Evolutionary conservation across 2,888 invertebrate genomes (phyloP).

Genomic region (Thymelicus lineola): DNA sequence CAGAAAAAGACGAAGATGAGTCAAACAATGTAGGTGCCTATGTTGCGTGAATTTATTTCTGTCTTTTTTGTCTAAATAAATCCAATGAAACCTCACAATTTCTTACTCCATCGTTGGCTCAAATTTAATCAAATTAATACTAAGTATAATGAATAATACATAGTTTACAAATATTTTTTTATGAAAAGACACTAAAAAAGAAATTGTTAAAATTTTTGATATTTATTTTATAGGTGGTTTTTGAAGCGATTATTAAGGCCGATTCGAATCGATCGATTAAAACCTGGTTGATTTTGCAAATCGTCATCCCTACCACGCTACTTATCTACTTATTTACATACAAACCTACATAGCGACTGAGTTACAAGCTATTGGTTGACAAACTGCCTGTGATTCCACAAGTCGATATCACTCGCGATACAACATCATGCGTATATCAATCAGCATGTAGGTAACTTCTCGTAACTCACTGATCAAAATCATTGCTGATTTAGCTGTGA

Average conservation of each 20-base stretch:
- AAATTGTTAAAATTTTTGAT: too few relatives aligned
- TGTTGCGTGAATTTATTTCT: too few relatives aligned
- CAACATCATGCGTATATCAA: conserved; percentile 1
- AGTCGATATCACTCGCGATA: conserved; percentile 15
- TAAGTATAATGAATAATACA: too few relatives aligned
- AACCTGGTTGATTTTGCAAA: neutral
- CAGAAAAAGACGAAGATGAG: too few relatives aligned
- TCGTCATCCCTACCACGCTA: neutral
- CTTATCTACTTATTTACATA: conserved; percentile 22
- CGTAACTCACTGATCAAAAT: neutral
- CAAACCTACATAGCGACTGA: conserved; percentile 21
- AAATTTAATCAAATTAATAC: too few relatives aligned
- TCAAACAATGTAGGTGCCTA: too few relatives aligned
- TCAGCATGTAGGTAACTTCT: conserved; percentile 3
- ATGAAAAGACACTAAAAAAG: too few relatives aligned
- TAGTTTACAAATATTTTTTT: too few relatives aligned
- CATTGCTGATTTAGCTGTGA: neutral
- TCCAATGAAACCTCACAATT: too few relatives aligned
- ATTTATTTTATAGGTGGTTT: too few relatives aligned
- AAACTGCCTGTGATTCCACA: conserved; percentile 18
- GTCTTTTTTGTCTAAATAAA: too few relatives aligned
- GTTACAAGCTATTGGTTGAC: conserved; percentile 14
- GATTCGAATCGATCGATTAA: neutral
- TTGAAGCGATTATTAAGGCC: neutral
- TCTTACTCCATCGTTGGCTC: too few relatives aligned